phyloP scores from a whole-genome alignment of 2,888 invertebrate species.

The Parnassius glacialis region DNA sequence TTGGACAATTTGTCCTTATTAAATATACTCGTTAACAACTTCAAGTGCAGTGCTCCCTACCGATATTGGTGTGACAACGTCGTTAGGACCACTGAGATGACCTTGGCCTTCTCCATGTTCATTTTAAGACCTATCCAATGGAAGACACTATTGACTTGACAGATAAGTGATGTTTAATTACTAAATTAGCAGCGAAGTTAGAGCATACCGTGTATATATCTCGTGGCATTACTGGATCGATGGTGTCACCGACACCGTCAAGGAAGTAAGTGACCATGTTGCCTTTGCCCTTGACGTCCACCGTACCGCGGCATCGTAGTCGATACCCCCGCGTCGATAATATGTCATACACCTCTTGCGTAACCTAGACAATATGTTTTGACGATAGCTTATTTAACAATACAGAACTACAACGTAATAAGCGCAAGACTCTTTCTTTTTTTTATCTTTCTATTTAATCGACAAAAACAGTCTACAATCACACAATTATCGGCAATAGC shows the following conservation, averaged over 20 bases:
- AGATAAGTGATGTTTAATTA: too few relatives aligned
- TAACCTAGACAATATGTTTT: constrained; percentile 82
- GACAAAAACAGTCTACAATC: not conserved
- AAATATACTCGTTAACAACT: too few relatives aligned
- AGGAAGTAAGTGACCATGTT: constrained; percentile 96
- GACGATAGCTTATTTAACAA: constrained; percentile 24
- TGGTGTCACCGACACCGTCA: constrained; percentile 68
- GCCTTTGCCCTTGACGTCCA: constrained; percentile 96
- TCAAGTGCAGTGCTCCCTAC: too few relatives aligned
- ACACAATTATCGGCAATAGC: not conserved
- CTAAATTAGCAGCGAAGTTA: too few relatives aligned
- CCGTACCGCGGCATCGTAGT: constrained; percentile 90
- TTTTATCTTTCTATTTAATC: not conserved
- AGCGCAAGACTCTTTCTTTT: too few relatives aligned
- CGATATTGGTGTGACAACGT: too few relatives aligned
- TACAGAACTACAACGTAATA: not conserved
- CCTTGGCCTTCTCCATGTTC: too few relatives aligned
- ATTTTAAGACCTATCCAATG: too few relatives aligned
- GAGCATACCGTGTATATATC: constrained; percentile 59
- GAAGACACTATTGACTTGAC: too few relatives aligned
- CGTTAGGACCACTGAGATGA: too few relatives aligned
- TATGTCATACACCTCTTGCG: constrained; percentile 93
- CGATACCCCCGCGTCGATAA: constrained; percentile 88
- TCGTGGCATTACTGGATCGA: constrained; percentile 29
- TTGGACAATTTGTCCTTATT: too few relatives aligned